phyloP scores from a whole-genome alignment of 2,888 invertebrate species.

The Sesia apiformis region DNA sequence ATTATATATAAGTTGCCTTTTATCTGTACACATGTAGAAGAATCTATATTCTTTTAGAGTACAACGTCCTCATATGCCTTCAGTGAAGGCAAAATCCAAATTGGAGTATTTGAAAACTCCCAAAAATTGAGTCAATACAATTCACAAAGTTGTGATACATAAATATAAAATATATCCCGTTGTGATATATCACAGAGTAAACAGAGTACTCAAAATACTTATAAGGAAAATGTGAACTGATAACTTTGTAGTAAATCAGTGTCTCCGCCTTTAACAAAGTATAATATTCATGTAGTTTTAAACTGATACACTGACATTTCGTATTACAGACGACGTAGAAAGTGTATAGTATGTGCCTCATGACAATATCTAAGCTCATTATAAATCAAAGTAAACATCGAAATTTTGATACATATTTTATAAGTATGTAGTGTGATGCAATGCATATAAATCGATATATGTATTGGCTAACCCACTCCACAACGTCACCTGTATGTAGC shows the following conservation, averaged over 20 bases:
- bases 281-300: neutral
- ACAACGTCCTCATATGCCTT: slow-evolving; percentile 58
- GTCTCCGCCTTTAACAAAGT: neutral
- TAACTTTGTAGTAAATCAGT: neutral
- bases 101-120: slow-evolving; percentile 43
- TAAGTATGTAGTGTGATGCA: slow-evolving; percentile 25
- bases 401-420: slow-evolving; percentile 9
- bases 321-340: neutral
- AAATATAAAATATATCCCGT: slow-evolving; percentile 5
- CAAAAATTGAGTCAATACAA: slow-evolving; percentile 58
- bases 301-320: neutral
- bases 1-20: slow-evolving; percentile 26
- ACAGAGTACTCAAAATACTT: no score
- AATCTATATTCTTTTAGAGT: slow-evolving; percentile 53
- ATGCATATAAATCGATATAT: slow-evolving; percentile 25
- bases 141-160: slow-evolving; percentile 48
- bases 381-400: slow-evolving; percentile 14
- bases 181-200: neutral
- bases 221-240: no score
- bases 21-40: slow-evolving; percentile 51
- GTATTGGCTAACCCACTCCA: slow-evolving; percentile 30
- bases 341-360: slow-evolving; percentile 26
- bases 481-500: slow-evolving; percentile 16
- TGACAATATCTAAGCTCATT: slow-evolving; percentile 44
- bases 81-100: slow-evolving; percentile 58